Evolutionary conservation across 2,888 invertebrate genomes (phyloP), one percentile per base, ranked within the genome.

Genomic region (Spodoptera exigua): DNA sequence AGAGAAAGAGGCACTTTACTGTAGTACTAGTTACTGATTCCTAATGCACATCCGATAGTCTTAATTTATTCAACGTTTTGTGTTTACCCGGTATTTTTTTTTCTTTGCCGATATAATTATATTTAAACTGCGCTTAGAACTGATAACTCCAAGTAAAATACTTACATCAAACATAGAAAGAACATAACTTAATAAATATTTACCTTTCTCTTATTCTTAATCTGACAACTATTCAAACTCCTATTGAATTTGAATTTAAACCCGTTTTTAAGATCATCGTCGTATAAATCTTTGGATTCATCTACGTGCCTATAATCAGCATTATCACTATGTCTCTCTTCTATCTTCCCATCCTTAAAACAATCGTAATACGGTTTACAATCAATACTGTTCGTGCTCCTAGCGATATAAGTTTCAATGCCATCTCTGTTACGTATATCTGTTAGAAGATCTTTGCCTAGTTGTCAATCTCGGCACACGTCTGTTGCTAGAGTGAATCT

Each of bases 351-450:
- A 63, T 79, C 88, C 67, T 92, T 91, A 62, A 93, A 93, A 49
- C 93, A 93, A 81, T 93, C 94, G 68, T 92, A 94, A 54, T 93
- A 88, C 21, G 93, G 93, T 72, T 93, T 92, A 70, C 92, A 92
- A 79, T 91, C 92, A 65, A 92, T 91, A 65, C 89, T 91, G 71
- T 93, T 92, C 0, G 92, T 90, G 68, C 91, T 91, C 57, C 89
- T 85, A 1, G 89, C 92, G 55, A 92, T 88, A 52, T 88, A 91
- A 52, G 81, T 87, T 48, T 84, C 86, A 18, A 89, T 82, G 52
- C 83, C 89, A 45, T 87, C 87, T 61, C 87, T 87, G 21, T 85
- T 82, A 85, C 84, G 76, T 79, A 82, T 58, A 81, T 84, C 61
- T 74, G 79, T 61, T 82, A 85, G 71, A 45, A 74, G 61, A 83